Conservation (phyloP, 53 echinoderm and acorn worm species). For the Glandiceps talaboti region DNA sequence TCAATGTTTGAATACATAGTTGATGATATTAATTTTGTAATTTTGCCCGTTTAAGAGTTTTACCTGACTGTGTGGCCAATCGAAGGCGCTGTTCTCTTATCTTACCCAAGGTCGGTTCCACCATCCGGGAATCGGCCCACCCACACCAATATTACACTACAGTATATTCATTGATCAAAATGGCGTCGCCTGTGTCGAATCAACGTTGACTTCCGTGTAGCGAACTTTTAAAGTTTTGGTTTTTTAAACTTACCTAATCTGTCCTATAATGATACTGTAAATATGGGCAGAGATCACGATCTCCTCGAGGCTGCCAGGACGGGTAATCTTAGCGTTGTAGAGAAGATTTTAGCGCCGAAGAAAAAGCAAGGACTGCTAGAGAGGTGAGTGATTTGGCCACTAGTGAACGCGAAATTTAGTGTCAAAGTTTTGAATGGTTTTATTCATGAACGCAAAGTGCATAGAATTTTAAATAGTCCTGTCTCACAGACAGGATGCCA, state of each 20-base stretch:
- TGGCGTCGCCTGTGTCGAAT: neutral
- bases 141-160: too few relatives aligned
- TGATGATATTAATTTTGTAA: too few relatives aligned
- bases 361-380: conserved; percentile 63
- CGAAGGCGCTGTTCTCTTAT: neutral
- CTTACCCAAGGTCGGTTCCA: neutral
- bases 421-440: too few relatives aligned
- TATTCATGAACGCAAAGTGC: too few relatives aligned
- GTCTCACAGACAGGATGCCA: too few relatives aligned
- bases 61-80: too few relatives aligned
- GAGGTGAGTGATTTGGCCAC: conserved; percentile 38
- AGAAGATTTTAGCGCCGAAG: conserved; percentile 53
- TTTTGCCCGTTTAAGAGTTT: too few relatives aligned
- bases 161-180: too few relatives aligned
- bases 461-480: too few relatives aligned
- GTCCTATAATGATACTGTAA: neutral
- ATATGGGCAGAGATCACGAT: conserved; percentile 89
- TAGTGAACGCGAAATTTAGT: too few relatives aligned
- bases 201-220: neutral
- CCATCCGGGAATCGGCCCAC: neutral
- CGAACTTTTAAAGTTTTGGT: neutral
- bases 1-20: too few relatives aligned
- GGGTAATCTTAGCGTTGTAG: conserved; percentile 61
- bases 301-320: conserved; percentile 80
- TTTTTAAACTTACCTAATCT: too few relatives aligned